Conservation (phyloP, 2,888 invertebrate species). For the Hyles lineata region DNA sequence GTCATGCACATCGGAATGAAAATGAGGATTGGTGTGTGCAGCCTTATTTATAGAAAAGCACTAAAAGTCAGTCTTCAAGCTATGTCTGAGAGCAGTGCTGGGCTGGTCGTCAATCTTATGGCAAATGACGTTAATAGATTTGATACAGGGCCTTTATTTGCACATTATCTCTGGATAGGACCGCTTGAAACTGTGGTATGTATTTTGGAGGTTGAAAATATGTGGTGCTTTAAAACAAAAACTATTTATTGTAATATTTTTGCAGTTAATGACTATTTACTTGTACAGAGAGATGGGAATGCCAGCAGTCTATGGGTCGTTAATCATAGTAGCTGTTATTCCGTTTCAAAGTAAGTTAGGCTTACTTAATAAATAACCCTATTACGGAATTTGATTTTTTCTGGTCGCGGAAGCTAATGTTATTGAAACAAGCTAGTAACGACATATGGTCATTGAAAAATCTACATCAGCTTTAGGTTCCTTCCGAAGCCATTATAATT, state of each 20-base stretch:
- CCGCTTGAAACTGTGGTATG: conserved; percentile 87
- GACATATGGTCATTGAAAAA: no score
- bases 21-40: conserved; percentile 92
- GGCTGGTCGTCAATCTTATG: conserved; percentile 85
- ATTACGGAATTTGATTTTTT: background rate
- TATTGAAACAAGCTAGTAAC: no score
- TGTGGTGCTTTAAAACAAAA: background rate
- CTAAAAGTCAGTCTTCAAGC: conserved; percentile 75
- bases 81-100: conserved; percentile 72
- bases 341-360: conserved; percentile 75
- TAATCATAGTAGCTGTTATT: conserved; percentile 76
- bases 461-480: no score
- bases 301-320: conserved; percentile 81
- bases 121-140: conserved; percentile 92
- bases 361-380: no score
- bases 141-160: conserved; percentile 88
- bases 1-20: conserved; percentile 93
- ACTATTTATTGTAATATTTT: background rate
- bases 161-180: conserved; percentile 91
- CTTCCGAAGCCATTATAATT: no score
- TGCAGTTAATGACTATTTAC: conserved; percentile 76
- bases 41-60: conserved; percentile 92
- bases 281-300: conserved; percentile 82
- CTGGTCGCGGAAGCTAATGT: background rate
- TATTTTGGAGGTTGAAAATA: background rate